These are phyloP conservation scores for Drosophila gaucha DNA, from an alignment of 2,888 invertebrate genomes.

Conservation along the genomic window DNA sequence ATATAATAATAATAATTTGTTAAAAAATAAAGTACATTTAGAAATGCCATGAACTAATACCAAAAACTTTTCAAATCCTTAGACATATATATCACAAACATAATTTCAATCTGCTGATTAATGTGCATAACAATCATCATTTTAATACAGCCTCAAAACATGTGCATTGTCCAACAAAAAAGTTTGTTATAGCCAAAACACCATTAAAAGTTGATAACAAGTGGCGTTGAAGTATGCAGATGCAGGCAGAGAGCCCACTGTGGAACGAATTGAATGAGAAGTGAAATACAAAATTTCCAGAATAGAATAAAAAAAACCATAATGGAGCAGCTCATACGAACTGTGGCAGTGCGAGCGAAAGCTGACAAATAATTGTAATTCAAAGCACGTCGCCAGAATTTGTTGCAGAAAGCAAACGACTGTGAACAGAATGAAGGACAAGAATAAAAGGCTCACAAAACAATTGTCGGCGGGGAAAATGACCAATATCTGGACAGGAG, in stretches of 20 bases:
- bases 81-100: constrained; percentile 32
- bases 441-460: constrained; percentile 72
- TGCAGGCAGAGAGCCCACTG: constrained; percentile 27
- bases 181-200: constrained; percentile 45
- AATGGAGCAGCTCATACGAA: constrained; percentile 43
- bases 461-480: constrained; percentile 71
- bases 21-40: neutral
- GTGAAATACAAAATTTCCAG: neutral
- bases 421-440: constrained; percentile 59
- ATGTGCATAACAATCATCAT: constrained; percentile 59
- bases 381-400: constrained; percentile 73
- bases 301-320: constrained; percentile 20
- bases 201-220: constrained; percentile 75
- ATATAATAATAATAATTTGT: neutral
- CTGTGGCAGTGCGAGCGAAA: constrained; percentile 18
- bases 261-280: constrained; percentile 31
- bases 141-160: constrained; percentile 40
- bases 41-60: neutral
- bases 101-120: constrained; percentile 55
- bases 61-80: constrained; percentile 15
- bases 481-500: constrained; percentile 42
- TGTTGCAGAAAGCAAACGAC: constrained; percentile 72
- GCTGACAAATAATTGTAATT: constrained; percentile 69
- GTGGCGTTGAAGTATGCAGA: constrained; percentile 63
- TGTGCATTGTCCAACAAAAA: constrained; percentile 36